phyloP scores from a whole-genome alignment of 2,797 vertebrate genomes.

The Acridotheres tristis region DNA sequence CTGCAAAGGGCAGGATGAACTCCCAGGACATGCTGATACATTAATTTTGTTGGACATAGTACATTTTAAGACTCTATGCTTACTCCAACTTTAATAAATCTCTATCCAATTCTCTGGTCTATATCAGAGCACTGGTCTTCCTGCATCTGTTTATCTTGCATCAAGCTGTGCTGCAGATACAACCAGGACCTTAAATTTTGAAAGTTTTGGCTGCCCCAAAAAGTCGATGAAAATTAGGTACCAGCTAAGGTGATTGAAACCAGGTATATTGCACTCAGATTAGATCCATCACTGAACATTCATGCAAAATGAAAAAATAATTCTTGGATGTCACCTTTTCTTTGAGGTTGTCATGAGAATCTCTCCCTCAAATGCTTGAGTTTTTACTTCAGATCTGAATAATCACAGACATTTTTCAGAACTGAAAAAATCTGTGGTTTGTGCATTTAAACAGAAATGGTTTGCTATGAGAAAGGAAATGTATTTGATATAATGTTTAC shows the following conservation, averaged over 20 bases:
- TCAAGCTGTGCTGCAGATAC: neutral
- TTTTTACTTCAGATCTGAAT: neutral
- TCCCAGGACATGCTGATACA: neutral
- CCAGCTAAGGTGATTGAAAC: accelerated
- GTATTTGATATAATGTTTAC: neutral
- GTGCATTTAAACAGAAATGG: neutral
- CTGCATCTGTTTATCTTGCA: neutral
- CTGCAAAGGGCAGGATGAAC: neutral
- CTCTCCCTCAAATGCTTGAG: neutral
- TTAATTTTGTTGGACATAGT: neutral
- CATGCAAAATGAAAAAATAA: neutral
- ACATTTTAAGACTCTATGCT: neutral
- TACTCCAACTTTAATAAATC: neutral
- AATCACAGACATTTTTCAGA: neutral
- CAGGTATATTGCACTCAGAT: neutral
- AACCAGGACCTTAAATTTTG: neutral
- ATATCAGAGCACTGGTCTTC: neutral
- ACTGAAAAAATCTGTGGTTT: neutral
- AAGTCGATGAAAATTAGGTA: neutral
- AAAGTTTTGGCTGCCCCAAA: neutral
- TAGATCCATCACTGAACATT: neutral
- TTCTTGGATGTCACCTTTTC: neutral
- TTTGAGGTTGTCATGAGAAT: neutral
- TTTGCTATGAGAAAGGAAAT: neutral
- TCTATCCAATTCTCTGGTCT: neutral